phyloP scores from a whole-genome alignment of 2,888 invertebrate species.

The Noctua janthe region DNA sequence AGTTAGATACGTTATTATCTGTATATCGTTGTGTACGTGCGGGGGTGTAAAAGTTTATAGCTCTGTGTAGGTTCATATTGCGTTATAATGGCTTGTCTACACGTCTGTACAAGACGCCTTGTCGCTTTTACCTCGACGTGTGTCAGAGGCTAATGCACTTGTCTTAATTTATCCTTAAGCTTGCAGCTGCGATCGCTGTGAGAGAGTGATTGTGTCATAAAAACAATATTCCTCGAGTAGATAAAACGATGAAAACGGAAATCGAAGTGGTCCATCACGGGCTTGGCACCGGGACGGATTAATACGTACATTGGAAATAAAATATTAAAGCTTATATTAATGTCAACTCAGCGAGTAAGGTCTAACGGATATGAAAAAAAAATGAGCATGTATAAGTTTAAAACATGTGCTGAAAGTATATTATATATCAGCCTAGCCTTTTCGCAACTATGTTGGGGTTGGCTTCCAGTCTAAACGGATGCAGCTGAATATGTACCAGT shows the following conservation, averaged over 20 bases:
- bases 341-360: neutral
- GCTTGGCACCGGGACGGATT: slow-evolving; percentile 22
- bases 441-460: too few species aligned
- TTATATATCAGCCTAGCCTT: too few species aligned
- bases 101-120: slow-evolving; percentile 28
- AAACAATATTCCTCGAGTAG: slow-evolving; percentile 46
- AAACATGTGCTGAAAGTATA: neutral
- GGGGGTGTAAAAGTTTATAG: slow-evolving; percentile 61
- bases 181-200: slow-evolving; percentile 34
- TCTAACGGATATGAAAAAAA: slow-evolving; percentile 17
- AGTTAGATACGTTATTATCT: slow-evolving; percentile 61
- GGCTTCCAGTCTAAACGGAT: too few species aligned
- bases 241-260: slow-evolving; percentile 38
- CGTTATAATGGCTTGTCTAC: slow-evolving; percentile 57
- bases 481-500: too few species aligned
- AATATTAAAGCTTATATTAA: slow-evolving; percentile 34
- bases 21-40: slow-evolving; percentile 56
- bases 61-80: slow-evolving; percentile 54
- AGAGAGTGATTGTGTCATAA: slow-evolving; percentile 41
- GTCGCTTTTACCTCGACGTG: slow-evolving; percentile 23
- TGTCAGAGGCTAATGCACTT: slow-evolving; percentile 41
- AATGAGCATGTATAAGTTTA: neutral
- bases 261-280: slow-evolving; percentile 22
- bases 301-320: slow-evolving; percentile 30
- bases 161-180: slow-evolving; percentile 40